A percentile compares a stretch with the other conserved stretches of the same genome.
phyloP scores from a whole-genome alignment of 2,888 invertebrate genomes.

The Mimas tiliae region DNA sequence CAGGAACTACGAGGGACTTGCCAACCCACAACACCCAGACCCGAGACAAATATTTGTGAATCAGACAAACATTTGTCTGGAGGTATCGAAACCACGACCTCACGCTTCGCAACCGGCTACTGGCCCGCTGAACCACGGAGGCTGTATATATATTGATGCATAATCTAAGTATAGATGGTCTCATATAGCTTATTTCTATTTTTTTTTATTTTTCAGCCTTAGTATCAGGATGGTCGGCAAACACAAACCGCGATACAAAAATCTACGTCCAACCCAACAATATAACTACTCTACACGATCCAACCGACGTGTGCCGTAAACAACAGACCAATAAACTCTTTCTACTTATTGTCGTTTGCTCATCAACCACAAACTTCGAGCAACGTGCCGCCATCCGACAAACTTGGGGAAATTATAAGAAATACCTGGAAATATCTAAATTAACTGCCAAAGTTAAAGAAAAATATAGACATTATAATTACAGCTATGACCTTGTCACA shows the following conservation, averaged over 20 bases:
- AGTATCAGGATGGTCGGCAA: conserved; percentile 89
- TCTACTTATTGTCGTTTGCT: conserved; percentile 90
- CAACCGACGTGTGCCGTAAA: conserved; percentile 81
- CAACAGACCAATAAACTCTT: conserved; percentile 73
- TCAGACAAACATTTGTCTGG: no score
- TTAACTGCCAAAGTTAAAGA: conserved; percentile 56
- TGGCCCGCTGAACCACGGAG: no score
- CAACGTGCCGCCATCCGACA: conserved; percentile 87
- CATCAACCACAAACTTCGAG: conserved; percentile 88
- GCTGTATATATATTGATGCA: no score
- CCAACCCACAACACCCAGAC: no score
- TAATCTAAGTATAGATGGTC: no score
- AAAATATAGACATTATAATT: conserved; percentile 71
- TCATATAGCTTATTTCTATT: not conserved
- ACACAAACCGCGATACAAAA: conserved; percentile 89
- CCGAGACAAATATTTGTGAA: no score
- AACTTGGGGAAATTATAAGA: conserved; percentile 87
- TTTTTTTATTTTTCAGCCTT: conserved; percentile 54
- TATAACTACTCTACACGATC: conserved; percentile 87
- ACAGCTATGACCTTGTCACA: conserved; percentile 60
- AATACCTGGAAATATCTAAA: conserved; percentile 59
- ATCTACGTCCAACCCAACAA: conserved; percentile 89
- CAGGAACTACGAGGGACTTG: no score
- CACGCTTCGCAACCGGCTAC: no score
- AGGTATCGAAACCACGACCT: no score